Percentiles rank a stretch among this genome's conserved stretches.
These are phyloP conservation scores for Euplagia quadripunctaria DNA, from an alignment of 2,888 invertebrate species.

Conservation along the genomic window DNA sequence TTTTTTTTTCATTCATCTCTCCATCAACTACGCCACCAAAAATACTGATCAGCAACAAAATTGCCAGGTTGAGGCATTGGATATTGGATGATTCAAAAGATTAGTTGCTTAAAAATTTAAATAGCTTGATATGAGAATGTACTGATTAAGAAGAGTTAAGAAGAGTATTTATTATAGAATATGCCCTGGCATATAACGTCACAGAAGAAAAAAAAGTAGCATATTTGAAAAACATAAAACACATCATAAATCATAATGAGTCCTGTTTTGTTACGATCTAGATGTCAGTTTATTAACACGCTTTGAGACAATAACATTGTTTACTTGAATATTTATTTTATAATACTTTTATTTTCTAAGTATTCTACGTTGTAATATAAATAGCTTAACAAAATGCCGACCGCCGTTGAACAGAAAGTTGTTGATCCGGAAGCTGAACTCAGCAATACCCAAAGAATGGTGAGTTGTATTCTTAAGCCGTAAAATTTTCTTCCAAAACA, in stretches of 20 bases:
- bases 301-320: constrained; percentile 8
- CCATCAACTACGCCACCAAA: too few species aligned
- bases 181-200: not conserved
- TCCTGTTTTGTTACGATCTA: not conserved
- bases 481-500: not conserved
- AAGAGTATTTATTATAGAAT: not conserved
- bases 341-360: constrained; percentile 5
- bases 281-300: constrained; percentile 9
- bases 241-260: constrained; percentile 2
- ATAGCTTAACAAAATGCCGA: constrained; percentile 64
- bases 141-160: too few species aligned
- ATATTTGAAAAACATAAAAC: not conserved
- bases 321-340: constrained; percentile 12
- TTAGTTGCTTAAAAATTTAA: too few species aligned
- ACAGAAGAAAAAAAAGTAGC: not conserved
- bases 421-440: constrained; percentile 81
- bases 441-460: constrained; percentile 79
- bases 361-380: constrained; percentile 6
- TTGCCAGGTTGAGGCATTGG: too few species aligned
- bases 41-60: too few species aligned
- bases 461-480: constrained; percentile 45
- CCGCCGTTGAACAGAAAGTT: constrained; percentile 74
- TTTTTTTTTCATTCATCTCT: too few species aligned
- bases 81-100: too few species aligned
- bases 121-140: too few species aligned